Evolutionary conservation across 2,888 invertebrate species (phyloP), one percentile per base, ranked within the genome.

Genomic region (Hypercompe scribonia): DNA sequence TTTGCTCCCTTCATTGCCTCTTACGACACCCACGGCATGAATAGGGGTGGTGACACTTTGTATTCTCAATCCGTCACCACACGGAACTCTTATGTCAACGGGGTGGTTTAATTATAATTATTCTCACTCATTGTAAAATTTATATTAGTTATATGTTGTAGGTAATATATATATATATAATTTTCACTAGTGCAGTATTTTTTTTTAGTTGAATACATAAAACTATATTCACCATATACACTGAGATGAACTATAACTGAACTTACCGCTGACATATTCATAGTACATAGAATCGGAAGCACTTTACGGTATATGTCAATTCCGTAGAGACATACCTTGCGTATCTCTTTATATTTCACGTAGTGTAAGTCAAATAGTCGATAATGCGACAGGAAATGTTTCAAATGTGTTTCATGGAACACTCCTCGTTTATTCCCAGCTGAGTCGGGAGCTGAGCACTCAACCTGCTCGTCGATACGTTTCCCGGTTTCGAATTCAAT

Each of bases 381-480:
- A 86, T 90, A 90, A 91, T 88, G 84, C 84, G 87, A 89, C 86
- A 81, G 87, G 88, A 88, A 89, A 90, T 86, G 88, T 88, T 85
- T 83, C 86, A 85, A 86, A 89, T 87, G 87, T 89, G 89, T 88
- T 87, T 85, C 87, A 84, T 85, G 83, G 83, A 84, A 87, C 81
- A 85, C 81, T 84, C 82, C 80, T 78, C 81, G 81, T 83, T 78
- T 85, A 88, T 87, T 87, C 88, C 86, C 90, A 87, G 79, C 81
- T 84, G 89, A 85, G 87, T 81, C 77, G 78, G 75, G 78, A 80
- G 76, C 81, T 74, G 84, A 80, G 81, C 80, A 78, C 79, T 85
- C 81, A 84, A 81, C 81, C 81, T 78, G 86, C 78, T 78, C 80
- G 75, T 68, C 81, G 81, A 84, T 84, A 85, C 84, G 81, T 84